Base-by-base conservation (phyloP, 2,888 invertebrate genomes). In the Orchesella flavescens region DNA sequence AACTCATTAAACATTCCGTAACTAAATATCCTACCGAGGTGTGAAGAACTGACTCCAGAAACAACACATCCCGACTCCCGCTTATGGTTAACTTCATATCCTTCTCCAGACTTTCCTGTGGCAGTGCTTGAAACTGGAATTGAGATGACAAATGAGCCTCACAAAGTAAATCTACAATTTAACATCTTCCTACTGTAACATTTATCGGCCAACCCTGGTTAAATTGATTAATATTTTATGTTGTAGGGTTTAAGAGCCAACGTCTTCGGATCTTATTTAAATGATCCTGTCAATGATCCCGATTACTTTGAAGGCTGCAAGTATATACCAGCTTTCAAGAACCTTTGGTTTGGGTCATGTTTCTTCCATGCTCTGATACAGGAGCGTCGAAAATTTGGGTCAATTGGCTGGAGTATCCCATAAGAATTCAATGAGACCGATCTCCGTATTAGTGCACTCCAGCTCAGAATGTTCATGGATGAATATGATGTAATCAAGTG, bases 341-440 rank as follows among this genome's bases (percentile, higher is more conserved):
- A 95, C 90, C 91, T 98, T 24, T 91, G 98, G 78, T 98, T 94
- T 90, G 94, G 95, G 1, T 91, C 98, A 75, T 96, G 97, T 90
- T 98, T 98, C 91, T 98, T 98, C 91, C 98, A 98, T 90, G 98
- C 96, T 0, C 93, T 96, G 63, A 93, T 96, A 0, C 97, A 97
- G 90, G 98, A 98, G 90, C 92, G 98, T 74, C 91, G 96, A 7
- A 96, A 96, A 90, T 98, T 97, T 89, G 97, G 97, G 0, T 95
- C 97, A 0, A 93, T 97, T 23, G 98, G 98, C 0, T 98, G 97
- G 97, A 98, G 98, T 90, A 97, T 96, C 84, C 93, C 95, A 0
- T 98, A 98, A 89, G 97, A 97, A 90, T 98, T 98, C 90, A 97
- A 97, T 89, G 97, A 98, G 90, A 97, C 97, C 0, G 98, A 98